Conservation (phyloP, 2,797 vertebrate genomes). For the Pyrocephalus nanus region DNA sequence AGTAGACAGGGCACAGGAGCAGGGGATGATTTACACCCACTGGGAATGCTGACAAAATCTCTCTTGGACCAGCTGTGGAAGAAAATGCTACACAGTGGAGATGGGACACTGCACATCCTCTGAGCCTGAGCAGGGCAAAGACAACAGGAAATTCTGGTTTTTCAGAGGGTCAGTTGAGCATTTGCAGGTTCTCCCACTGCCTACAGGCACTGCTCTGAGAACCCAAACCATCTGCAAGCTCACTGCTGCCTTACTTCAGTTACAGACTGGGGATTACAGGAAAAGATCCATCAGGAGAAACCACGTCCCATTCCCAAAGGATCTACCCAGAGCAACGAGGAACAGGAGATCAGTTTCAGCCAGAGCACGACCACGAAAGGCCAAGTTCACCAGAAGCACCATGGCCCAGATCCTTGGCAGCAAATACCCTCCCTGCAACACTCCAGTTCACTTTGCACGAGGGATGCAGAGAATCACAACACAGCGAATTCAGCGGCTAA, state of each 20-base stretch:
- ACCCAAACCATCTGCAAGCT: background rate
- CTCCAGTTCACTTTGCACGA: background rate
- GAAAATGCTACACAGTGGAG: background rate
- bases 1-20: background rate
- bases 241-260: background rate
- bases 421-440: background rate
- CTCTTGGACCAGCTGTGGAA: background rate
- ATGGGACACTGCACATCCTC: background rate
- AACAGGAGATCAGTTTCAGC: background rate
- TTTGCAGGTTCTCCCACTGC: background rate
- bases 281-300: background rate
- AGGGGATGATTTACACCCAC: background rate
- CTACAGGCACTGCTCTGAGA: background rate
- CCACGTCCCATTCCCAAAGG: background rate
- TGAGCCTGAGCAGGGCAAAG: background rate
- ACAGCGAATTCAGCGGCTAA: background rate
- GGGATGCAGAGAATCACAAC: fast-evolving
- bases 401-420: background rate
- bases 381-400: background rate
- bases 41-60: background rate
- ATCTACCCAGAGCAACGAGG: background rate
- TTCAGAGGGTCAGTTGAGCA: background rate
- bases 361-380: background rate
- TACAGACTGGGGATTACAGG: background rate
- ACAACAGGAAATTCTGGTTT: background rate